These are phyloP conservation scores for Leptoclinus maculatus DNA, from an alignment of 2,797 vertebrate species.

Conservation along the genomic window DNA sequence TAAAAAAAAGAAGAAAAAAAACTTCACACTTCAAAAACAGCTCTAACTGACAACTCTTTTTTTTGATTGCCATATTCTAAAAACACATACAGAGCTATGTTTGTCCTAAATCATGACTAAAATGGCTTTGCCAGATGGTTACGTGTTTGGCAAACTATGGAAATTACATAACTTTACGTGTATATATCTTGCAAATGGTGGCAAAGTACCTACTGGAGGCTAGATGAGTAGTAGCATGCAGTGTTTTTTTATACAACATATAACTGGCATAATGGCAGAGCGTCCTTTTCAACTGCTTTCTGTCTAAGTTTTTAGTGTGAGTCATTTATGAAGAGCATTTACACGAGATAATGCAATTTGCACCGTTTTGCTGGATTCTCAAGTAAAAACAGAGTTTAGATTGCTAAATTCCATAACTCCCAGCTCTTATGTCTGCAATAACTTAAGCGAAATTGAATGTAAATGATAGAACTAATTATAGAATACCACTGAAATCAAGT, in stretches of 20 bases:
- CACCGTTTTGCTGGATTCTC: not conserved
- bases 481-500: not conserved
- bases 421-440: not conserved
- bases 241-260: not conserved
- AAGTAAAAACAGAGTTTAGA: not conserved
- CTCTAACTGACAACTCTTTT: not conserved
- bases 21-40: not conserved
- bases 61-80: conserved; percentile 1
- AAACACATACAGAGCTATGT: not conserved
- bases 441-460: not conserved
- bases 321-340: not conserved
- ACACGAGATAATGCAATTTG: not conserved
- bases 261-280: not conserved
- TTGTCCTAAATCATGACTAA: conserved; percentile 16
- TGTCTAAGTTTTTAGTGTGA: not conserved
- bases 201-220: not conserved
- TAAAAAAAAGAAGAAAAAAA: not conserved
- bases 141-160: conserved; percentile 4
- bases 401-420: not conserved
- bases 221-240: not conserved
- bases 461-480: not conserved
- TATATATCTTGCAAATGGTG: not conserved
- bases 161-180: not conserved
- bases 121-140: conserved; percentile 24
- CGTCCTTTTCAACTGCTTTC: not conserved